A percentile compares a stretch with the other conserved stretches of the same genome.
These are phyloP conservation scores for Elephantulus edwardii DNA, from an alignment of 2,113 vertebrate genomes.

Conservation along the genomic window DNA sequence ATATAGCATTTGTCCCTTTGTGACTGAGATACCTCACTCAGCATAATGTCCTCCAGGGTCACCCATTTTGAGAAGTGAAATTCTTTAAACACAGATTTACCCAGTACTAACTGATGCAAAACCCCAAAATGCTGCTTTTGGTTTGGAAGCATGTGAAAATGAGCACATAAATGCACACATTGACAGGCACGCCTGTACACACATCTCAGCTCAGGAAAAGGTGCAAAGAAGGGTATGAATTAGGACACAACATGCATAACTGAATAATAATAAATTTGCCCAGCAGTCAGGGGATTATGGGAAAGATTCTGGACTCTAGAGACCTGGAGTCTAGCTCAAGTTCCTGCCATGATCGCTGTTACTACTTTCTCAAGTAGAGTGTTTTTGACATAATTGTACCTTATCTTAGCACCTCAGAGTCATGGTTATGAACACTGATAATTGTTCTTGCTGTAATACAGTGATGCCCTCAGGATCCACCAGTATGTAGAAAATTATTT, in stretches of 20 bases:
- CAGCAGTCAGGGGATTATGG: background rate
- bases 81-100: constrained; percentile 2
- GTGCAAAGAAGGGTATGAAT: background rate
- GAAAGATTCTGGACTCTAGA: background rate
- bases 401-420: background rate
- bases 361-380: background rate
- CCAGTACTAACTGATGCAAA: background rate
- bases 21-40: too few species aligned
- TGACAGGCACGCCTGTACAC: background rate
- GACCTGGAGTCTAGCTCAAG: background rate
- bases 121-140: background rate
- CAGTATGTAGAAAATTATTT: background rate
- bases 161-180: background rate
- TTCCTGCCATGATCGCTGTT: background rate
- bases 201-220: background rate
- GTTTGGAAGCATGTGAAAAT: background rate
- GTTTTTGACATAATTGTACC: background rate
- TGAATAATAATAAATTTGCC: background rate
- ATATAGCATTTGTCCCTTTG: too few species aligned
- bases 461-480: background rate
- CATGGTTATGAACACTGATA: background rate
- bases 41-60: too few species aligned
- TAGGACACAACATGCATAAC: background rate
- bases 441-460: background rate
- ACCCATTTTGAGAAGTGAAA: background rate